Evolutionary conservation across 2,797 vertebrate genomes (phyloP).

Genomic region (Catharus ustulatus): DNA sequence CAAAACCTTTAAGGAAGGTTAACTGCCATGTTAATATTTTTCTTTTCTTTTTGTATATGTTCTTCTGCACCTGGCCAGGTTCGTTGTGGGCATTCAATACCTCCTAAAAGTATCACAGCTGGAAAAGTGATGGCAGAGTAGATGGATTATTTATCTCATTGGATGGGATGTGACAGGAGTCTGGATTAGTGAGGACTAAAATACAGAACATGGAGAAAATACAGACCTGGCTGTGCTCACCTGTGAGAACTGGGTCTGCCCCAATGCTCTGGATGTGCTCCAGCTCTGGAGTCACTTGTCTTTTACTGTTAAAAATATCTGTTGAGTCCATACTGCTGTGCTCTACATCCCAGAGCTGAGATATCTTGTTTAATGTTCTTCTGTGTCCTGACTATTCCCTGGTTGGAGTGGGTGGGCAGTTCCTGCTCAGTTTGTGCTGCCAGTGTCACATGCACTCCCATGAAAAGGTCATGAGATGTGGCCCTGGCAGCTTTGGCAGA

Average conservation of each 20-base stretch:
- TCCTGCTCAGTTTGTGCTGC: background rate
- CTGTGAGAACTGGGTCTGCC: background rate
- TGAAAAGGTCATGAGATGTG: conserved; percentile 13
- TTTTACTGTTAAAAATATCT: background rate
- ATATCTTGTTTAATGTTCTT: background rate
- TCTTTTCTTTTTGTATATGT: background rate
- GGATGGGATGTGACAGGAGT: background rate
- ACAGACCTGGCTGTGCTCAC: background rate
- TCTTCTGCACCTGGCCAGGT: background rate
- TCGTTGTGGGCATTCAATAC: background rate
- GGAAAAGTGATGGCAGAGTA: background rate
- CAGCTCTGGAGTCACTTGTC: background rate
- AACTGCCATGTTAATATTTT: background rate
- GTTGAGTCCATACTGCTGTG: background rate
- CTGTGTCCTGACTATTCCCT: background rate
- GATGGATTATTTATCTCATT: background rate
- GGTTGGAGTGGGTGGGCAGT: background rate
- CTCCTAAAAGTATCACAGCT: background rate
- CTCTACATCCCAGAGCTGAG: background rate
- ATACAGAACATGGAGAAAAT: background rate
- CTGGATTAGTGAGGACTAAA: background rate
- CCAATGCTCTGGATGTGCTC: background rate
- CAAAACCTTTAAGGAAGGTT: background rate
- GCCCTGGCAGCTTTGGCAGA: background rate
- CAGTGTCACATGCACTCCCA: background rate